Evolutionary conservation across 2,797 vertebrate genomes (phyloP).

Genomic region (Neomorphus geoffroyi): DNA sequence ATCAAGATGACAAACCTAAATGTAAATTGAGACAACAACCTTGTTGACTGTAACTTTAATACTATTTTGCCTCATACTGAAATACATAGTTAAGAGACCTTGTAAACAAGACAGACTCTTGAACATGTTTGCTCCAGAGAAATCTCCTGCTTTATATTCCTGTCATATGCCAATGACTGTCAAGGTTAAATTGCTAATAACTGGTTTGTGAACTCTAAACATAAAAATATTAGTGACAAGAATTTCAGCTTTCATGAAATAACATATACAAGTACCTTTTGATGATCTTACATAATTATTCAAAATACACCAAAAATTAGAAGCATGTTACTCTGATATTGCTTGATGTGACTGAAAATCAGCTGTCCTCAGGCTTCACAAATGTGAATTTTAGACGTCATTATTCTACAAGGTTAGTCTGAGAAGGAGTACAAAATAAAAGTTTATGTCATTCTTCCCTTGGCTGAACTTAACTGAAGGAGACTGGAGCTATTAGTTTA

Average conservation of each 20-base stretch:
- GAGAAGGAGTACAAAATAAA: neutral
- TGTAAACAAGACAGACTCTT: neutral
- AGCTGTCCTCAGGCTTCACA: neutral
- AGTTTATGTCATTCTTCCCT: neutral
- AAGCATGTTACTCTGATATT: neutral
- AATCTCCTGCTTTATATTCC: constrained; percentile 1
- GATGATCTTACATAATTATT: neutral
- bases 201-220: neutral
- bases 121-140: neutral
- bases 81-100: neutral
- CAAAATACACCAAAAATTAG: neutral
- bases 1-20: neutral
- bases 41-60: neutral
- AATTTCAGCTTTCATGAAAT: neutral
- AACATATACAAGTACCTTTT: neutral
- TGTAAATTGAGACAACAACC: neutral
- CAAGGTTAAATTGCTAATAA: constrained; percentile 14
- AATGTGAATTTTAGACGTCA: neutral
- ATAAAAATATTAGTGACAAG: neutral
- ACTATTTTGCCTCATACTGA: neutral
- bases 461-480: neutral
- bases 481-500: neutral
- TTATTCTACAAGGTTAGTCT: neutral
- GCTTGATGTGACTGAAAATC: neutral
- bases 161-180: neutral